Evolutionary conservation across 2,888 invertebrate species (phyloP), one percentile per base, ranked within the genome.

Genomic region (Agonopterix arenella): DNA sequence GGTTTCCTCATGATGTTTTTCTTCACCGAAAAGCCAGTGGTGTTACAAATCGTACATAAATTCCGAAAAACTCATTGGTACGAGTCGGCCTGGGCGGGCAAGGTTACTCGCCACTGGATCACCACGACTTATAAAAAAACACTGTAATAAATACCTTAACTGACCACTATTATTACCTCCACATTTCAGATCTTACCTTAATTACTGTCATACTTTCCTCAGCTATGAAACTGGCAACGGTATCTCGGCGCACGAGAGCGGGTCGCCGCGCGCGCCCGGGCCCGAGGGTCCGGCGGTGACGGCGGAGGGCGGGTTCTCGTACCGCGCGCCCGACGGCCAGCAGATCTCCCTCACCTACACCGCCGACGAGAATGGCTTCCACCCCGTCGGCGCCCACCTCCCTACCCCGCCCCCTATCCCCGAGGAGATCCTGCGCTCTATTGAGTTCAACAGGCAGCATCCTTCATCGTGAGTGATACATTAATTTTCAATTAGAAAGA

Each of bases 291-390:
- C 81, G 8, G 89, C 89, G 0, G 89, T 89, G 49, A 91, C 91
- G 4, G 93, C 93, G 0, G 91, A 93, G 61, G 93, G 93, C 4
- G 91, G 90, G 47, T 93, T 90, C 81, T 91, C 92, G 11, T 93
- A 92, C 80, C 91, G 91, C 41, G 90, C 93, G 1, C 93, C 93
- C 1, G 93, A 93, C 57, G 93, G 93, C 51, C 90, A 91, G 62
- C 86, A 91, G 64, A 92, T 93, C 64, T 86, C 91, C 11, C 78
- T 93, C 52, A 90, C 91, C 4, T 94, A 94, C 81, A 90, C 92
- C 45, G 93, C 94, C 11, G 94, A 94, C 66, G 93, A 94, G 73
- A 93, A 93, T 65, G 93, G 93, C 54, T 93, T 93, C 85, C 92
- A 92, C 64, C 92, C 93, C 36, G 90, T 86, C 48, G 91, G 92